Conservation (phyloP, 64 coral and sea anemone species). For the Porites australiensis region DNA sequence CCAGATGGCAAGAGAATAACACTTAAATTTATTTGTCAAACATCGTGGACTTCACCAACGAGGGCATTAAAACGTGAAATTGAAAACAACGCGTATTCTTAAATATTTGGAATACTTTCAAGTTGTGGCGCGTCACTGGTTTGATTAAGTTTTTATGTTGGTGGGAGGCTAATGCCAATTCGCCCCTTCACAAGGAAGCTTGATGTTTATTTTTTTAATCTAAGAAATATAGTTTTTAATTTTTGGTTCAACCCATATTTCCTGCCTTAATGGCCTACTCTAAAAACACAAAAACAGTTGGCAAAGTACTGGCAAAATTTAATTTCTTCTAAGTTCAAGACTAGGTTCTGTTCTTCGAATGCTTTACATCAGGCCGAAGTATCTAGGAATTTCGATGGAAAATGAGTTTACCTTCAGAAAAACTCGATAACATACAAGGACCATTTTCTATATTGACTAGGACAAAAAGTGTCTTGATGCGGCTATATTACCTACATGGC, state of each 20-base stretch:
- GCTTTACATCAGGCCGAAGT: no score
- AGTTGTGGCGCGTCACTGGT: not conserved
- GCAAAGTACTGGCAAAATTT: not conserved
- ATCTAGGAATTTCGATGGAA: no score
- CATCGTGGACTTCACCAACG: not conserved
- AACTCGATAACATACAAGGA: no score
- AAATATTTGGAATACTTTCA: conserved; percentile 20
- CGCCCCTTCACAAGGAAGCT: not conserved
- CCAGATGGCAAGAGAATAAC: not conserved
- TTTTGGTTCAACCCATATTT: not conserved
- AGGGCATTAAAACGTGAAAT: not conserved
- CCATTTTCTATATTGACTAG: no score
- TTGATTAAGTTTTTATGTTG: not conserved
- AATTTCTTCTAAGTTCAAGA: not conserved
- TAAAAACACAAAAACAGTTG: not conserved
- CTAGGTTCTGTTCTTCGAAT: no score
- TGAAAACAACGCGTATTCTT: not conserved
- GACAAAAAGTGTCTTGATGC: no score
- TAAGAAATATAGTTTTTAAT: conserved; percentile 3
- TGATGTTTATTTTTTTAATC: not conserved
- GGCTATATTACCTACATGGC: no score
- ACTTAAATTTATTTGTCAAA: not conserved
- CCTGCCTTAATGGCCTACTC: not conserved
- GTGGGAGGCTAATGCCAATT: conserved; percentile 13
- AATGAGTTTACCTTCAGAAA: no score